Base-by-base conservation (phyloP, 2,113 vertebrate genomes). In the Lepidothrix coronata region DNA sequence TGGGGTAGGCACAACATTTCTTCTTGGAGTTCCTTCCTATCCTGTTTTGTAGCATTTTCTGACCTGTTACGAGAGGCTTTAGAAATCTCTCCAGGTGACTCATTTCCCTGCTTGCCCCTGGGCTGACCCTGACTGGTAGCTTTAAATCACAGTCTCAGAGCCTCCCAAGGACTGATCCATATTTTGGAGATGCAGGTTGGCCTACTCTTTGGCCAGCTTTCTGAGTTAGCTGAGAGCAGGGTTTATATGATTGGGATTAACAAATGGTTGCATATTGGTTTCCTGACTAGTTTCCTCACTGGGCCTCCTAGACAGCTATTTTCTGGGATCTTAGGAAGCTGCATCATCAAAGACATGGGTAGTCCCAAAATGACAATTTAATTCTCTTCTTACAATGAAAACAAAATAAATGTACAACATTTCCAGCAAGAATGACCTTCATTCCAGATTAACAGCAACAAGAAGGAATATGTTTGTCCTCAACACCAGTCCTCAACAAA, bases 381-480 rank as follows among this genome's bases (percentile, higher is more conserved):
- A 22, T 68, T 77, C 27, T 63, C 44, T 52, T 6, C 31, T 77
- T 81, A 59, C 25, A 37, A 15, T 58, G 41, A 75, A 72, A 77
- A 30, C 6, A 41, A 54, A 63, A 12, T 4, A 33, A 75, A 1
- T 20, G 43, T 67, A 11, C 22, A 0, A 0, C 33, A 7, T 81
- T 89, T 94, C 87, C 28, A 43, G 77, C 41, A 49, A 61, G 58
- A 91, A 73, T 54, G 80, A 87, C 81, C 59, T 95, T 91, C 74
- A 31, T 79, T 89, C 78, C 70, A 59, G 51, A 83, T 85, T 65
- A 90, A 86, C 3, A 15, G 65, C 62, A 78, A 61, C 51, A 62
- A 72, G 27, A 63, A 25, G 0, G 3, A 58, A 6, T 67, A 23
- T 81, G 33, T 75, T 84, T 93, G 71, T 71, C 78, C 49, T 85